Evolutionary conservation across 2,113 vertebrate species (phyloP).

Genomic region (Actenoides hombroni): DNA sequence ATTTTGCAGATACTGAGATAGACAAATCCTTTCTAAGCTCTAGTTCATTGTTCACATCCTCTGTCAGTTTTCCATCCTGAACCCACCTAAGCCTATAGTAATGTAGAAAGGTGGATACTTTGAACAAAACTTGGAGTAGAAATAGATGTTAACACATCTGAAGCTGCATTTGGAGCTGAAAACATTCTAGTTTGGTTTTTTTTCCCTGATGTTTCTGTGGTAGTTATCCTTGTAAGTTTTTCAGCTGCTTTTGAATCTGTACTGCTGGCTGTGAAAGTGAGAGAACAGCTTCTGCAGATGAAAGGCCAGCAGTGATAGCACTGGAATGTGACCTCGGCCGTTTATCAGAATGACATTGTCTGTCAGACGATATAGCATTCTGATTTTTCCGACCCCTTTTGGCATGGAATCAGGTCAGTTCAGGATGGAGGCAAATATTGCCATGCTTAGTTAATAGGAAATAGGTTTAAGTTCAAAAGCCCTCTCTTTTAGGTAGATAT

Average conservation of each 20-base stretch:
- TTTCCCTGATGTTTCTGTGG: not conserved
- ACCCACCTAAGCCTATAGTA: not conserved
- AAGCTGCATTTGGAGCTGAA: not conserved
- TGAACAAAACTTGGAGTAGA: not conserved
- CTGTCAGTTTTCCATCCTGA: not conserved
- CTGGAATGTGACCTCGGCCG: slow-evolving; percentile 6
- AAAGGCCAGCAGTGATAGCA: not conserved
- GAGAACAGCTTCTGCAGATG: slow-evolving; percentile 7
- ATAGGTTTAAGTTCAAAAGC: not conserved
- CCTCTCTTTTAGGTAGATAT: not conserved
- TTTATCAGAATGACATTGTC: slow-evolving; percentile 24
- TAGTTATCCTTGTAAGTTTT: not conserved
- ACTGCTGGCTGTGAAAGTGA: not conserved
- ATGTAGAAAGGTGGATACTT: not conserved
- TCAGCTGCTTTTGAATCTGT: not conserved
- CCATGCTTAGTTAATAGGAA: not conserved
- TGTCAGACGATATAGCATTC: not conserved
- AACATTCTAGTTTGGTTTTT: not conserved
- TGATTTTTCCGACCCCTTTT: not conserved
- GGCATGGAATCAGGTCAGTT: not conserved
- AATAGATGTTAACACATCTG: not conserved
- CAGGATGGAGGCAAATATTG: not conserved
- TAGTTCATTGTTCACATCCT: not conserved
- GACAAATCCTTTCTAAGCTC: not conserved
- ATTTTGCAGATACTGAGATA: not conserved